Base-by-base conservation (phyloP, 2,888 invertebrate genomes). In the Allophyes oxyacanthae region DNA sequence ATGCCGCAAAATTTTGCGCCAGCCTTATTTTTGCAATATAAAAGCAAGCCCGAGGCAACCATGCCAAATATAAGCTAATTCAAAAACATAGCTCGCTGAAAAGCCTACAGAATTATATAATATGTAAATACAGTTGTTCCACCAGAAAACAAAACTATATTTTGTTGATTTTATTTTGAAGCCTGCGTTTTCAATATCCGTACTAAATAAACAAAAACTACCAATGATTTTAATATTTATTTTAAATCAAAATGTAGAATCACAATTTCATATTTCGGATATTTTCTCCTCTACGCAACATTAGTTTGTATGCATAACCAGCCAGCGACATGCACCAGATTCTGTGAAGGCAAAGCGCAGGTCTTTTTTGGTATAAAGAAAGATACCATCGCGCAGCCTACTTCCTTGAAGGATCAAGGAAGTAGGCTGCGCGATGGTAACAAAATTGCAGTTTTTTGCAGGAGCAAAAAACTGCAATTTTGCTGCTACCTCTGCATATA, bases 101-200 rank as follows among this genome's bases (percentile, higher is more conserved):
- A 42, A 62, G 37, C 42, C 68, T 62, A 43, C 49, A 37, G 14
- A 50, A 54, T 45, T 69, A 64, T 69, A 45, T 54, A 54, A 49
- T 69, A 64, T 69, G 49, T 54, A 54, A 69, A 69, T 54, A 42
- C 37, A 42, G 32, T 58, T 43, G 9, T 52, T 60, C 32, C 32
- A 46, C 54, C 45, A 30, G 45, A 54, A n/a, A n/a, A 42, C 42
- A 41, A 64, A 62, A 50, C 50, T 54, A 44, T 49, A 36, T 69
- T 45, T 45, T 69, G 38, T 55, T 55, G 44, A 62, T 64, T 53
- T 25, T 15, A 52, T 49, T 20, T 10, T 63, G 28, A 11, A 40
- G 54, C 54, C 54, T 62, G 54, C 38, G 20, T n/a, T 14, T n/a
- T 33, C 42, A 10, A 2, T 48, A 32, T 44, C 33, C 8, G 4